Conservation (phyloP, 2,888 invertebrate species). For the Apantesis nais region DNA sequence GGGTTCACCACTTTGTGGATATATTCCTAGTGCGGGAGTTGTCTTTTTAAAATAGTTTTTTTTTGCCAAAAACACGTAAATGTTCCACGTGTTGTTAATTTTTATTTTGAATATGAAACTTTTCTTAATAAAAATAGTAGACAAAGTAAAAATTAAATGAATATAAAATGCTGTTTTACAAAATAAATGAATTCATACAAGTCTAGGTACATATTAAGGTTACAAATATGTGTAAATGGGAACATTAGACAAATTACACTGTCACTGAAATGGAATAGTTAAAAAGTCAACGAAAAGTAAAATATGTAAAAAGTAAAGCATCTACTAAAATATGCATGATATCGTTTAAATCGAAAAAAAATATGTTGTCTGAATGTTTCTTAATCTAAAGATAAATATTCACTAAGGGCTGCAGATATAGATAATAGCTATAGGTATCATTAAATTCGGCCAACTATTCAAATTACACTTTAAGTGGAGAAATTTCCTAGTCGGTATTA, state of each 20-base stretch:
- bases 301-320: neutral
- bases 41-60: too few relatives aligned
- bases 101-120: neutral
- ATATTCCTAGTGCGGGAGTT: too few relatives aligned
- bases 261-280: neutral
- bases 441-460: slow-evolving; percentile 41
- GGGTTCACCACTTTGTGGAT: too few relatives aligned
- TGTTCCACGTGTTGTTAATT: neutral
- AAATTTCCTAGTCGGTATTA: slow-evolving; percentile 48
- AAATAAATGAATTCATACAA: neutral
- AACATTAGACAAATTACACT: slow-evolving; percentile 10
- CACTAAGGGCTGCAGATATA: slow-evolving; percentile 1
- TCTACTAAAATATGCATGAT: slow-evolving; percentile 7
- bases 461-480: slow-evolving; percentile 58
- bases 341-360: neutral
- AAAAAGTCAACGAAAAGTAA: neutral
- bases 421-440: slow-evolving; percentile 24
- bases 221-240: slow-evolving; percentile 12
- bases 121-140: neutral
- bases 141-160: neutral
- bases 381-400: neutral
- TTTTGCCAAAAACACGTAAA: slow-evolving; percentile 9
- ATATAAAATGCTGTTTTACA: neutral
- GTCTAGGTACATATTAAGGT: neutral
- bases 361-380: neutral